Percentiles rank a stretch among this genome's conserved stretches.
Evolutionary conservation across 2,113 vertebrate species (phyloP).

Genomic region (Saccopteryx leptura): DNA sequence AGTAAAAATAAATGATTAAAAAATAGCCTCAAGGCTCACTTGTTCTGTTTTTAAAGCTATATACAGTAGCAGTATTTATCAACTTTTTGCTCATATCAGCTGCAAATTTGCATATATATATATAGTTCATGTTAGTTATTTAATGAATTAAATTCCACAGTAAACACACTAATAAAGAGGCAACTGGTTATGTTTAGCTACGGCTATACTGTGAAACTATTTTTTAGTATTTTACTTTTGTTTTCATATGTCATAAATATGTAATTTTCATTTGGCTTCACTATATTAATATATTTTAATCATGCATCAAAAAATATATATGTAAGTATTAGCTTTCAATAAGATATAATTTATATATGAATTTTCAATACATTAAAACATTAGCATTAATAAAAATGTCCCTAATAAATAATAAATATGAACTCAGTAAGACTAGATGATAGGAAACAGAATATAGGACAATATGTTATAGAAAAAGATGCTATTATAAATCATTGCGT

Average conservation of each 20-base stretch:
- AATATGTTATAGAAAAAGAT: background rate
- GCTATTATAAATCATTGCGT: constrained; percentile 22
- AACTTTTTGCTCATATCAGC: constrained; percentile 73
- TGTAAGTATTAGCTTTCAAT: background rate
- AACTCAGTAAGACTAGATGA: constrained; percentile 35
- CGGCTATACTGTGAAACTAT: background rate
- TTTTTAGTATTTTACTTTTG: constrained; percentile 60
- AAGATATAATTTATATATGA: constrained; percentile 50
- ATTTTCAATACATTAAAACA: constrained; percentile 58
- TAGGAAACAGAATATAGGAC: background rate
- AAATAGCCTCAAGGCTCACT: constrained; percentile 69
- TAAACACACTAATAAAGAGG: constrained; percentile 56
- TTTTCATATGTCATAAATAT: constrained; percentile 44
- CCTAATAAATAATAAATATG: constrained; percentile 17
- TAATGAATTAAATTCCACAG: constrained; percentile 71
- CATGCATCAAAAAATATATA: constrained; percentile 11
- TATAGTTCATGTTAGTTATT: constrained; percentile 56
- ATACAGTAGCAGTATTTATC: constrained; percentile 70
- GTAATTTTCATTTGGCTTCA: constrained; percentile 59
- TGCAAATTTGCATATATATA: constrained; percentile 69
- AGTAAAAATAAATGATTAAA: constrained; percentile 77
- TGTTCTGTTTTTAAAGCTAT: constrained; percentile 71
- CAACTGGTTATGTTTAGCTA: background rate
- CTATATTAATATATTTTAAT: constrained; percentile 37
- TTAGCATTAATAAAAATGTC: constrained; percentile 39